A percentile compares a stretch with the other conserved stretches of the same genome.
Conservation (phyloP, 2,113 vertebrate species). For the Melanostigma gelatinosum region DNA sequence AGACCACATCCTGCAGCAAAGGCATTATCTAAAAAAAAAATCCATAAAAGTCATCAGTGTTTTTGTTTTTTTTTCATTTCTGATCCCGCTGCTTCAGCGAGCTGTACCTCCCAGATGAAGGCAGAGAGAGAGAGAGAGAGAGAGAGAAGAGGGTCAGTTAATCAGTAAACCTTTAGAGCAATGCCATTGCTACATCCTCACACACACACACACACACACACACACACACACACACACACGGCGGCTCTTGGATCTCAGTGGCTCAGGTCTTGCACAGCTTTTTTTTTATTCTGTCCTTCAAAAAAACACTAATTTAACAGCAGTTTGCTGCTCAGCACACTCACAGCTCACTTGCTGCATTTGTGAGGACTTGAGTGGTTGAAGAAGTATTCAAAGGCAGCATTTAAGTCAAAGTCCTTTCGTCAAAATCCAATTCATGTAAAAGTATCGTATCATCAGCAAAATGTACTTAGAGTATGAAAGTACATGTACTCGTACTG, state of each 20-base stretch:
- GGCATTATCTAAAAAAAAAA: slow-evolving; percentile 51
- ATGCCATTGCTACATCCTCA: neutral
- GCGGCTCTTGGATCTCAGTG: slow-evolving; percentile 10
- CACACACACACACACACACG: slow-evolving; percentile 2
- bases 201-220: slow-evolving; percentile 6
- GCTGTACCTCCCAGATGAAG: neutral
- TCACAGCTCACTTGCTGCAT: neutral
- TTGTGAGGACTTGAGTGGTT: neutral
- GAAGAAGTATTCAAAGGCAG: neutral
- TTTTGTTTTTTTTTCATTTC: slow-evolving; percentile 58
- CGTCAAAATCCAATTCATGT: neutral
- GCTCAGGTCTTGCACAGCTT: slow-evolving; percentile 31
- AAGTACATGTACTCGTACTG: neutral
- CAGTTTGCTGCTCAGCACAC: slow-evolving; percentile 13
- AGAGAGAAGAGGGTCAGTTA: slow-evolving; percentile 6
- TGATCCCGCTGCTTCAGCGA: slow-evolving; percentile 45
- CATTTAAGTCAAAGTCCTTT: neutral
- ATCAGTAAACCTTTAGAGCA: slow-evolving; percentile 42
- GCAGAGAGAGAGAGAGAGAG: slow-evolving; percentile 3
- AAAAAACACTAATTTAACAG: neutral
- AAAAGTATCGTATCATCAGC: neutral
- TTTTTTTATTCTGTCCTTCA: slow-evolving; percentile 40
- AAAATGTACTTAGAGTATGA: neutral
- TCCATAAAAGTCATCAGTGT: slow-evolving; percentile 52
- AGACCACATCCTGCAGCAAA: slow-evolving; percentile 47